phyloP scores from a whole-genome alignment of 2,797 vertebrate species.

The Clamator glandarius region DNA sequence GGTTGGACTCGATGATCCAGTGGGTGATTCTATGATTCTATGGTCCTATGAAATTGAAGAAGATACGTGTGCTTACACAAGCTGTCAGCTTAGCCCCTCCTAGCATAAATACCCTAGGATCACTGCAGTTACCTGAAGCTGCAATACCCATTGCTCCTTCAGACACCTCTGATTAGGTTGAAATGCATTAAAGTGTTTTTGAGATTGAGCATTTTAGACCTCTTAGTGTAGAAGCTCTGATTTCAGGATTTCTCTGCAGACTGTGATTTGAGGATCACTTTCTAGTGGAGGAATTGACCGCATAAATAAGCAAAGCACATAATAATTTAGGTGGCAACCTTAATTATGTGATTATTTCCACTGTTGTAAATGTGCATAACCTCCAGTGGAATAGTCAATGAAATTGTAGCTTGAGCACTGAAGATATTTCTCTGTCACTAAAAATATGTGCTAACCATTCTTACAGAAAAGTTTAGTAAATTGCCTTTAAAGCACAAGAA shows the following conservation, averaged over 20 bases:
- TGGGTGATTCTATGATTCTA: no score
- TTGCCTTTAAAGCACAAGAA: slow-evolving; percentile 35
- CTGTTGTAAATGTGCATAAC: not conserved
- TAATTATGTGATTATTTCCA: slow-evolving; percentile 49
- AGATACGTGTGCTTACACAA: not conserved
- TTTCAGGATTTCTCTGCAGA: not conserved
- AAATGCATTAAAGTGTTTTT: not conserved
- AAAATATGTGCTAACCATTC: not conserved
- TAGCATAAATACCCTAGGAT: not conserved
- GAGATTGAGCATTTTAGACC: not conserved
- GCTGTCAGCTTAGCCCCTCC: not conserved
- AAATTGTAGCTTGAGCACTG: slow-evolving; percentile 10
- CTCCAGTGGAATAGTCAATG: slow-evolving; percentile 16
- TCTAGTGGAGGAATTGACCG: not conserved
- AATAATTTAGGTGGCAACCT: slow-evolving; percentile 39
- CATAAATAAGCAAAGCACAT: slow-evolving; percentile 19
- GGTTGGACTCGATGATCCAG: no score
- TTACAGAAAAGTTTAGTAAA: slow-evolving; percentile 45
- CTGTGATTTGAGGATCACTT: not conserved
- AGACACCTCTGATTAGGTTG: not conserved
- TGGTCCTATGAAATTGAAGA: no score
- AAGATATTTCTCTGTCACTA: slow-evolving; percentile 31
- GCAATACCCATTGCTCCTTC: not conserved
- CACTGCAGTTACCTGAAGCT: not conserved
- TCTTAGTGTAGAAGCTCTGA: not conserved